Evolutionary conservation across 1,140 invertebrate species (phyloP), one percentile per base, ranked within the genome.

Genomic region (Scaptomyza montana): DNA sequence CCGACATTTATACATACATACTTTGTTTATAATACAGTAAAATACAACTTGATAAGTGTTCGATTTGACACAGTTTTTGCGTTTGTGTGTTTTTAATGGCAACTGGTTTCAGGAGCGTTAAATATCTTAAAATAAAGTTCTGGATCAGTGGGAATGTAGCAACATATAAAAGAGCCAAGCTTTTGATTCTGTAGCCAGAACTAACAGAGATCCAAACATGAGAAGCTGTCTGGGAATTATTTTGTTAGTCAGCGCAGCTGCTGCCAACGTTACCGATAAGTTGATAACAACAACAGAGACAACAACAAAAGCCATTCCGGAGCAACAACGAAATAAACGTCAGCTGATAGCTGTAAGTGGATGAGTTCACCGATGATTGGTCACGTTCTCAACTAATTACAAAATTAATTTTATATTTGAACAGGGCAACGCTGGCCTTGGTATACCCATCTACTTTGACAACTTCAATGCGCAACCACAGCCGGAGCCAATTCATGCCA

Each of bases 401-500:
- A 28, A 36, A 54, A 16, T 2, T 6, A 25, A 25, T 64, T 7
- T 25, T 3, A 9, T 36, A 9, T 3, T n/a, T 7, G 8, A 47
- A 36, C 51, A 78, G 67, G 10, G 33, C 39, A 72, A 25, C 21
- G 49, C 55, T 10, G 51, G 55, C 10, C 45, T 67, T 9, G 66
- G 33, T 12, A 79, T 62, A 12, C 84, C 84, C 47, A 69, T 89
- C 0, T 89, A 74, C 62, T 89, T 66, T 46, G 84, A 89, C 10
- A 74, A 70, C 0, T 10, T 70, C 2, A 80, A 77, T 36, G 64
- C 53, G 33, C 70, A 62, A 39, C 43, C 64, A 0, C 49, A 55
- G 0, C 28, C 68, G 49, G 73, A 70, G 25, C 54, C 33, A 6
- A 12, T 59, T 13, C 60, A 64, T 21, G 66, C 51, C 0, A 19